Base-by-base conservation (phyloP, 2,888 invertebrate species). In the Byasa hedistus region DNA sequence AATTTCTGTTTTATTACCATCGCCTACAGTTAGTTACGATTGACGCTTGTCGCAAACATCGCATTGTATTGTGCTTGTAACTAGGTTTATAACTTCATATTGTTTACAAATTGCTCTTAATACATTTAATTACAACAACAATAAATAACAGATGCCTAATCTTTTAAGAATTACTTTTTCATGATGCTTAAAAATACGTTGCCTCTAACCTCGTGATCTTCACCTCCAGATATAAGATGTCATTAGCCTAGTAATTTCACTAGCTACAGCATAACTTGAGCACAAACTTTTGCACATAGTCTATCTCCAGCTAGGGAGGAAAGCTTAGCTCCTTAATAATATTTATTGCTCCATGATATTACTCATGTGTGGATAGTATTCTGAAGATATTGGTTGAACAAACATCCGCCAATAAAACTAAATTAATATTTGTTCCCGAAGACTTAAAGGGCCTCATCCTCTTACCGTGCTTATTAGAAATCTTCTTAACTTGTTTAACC, bases 1-100 rank as follows among this genome's bases (percentile, higher is more conserved):
- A 85, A 86, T 85, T 85, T 78, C 75, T 72, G 71, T 86, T 85
- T 87, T 89, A 89, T 85, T 82, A 79, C 81, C 72, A 74, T 76
- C 73, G 78, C 75, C 76, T 76, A 70, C 77, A 74, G 76, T 73
- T 77, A 72, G 75, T 76, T 69, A 75, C 78, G 79, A 82, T 80
- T 81, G 82, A 84, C 78, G 80, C 73, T 51, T 48, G 23, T 70
- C 81, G 77, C 77, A 76, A 70, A 74, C 68, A 67, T 65, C 24
- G 52, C 22, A 22, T 23, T 54, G 52, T 54, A 54, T 10, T 54
- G 22, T 70, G 48, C 32, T 66, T 72, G 75, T 76, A 80, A 80
- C 76, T 85, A 75, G 86, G 85, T 87, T 88, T 87, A 87, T 82
- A 76, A 76, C 78, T 70, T 71, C 75, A 77, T 71, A 80, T 79